Conservation (phyloP, 37 sponge, comb jelly and placozoan species). For the Tethya wilhelma region DNA sequence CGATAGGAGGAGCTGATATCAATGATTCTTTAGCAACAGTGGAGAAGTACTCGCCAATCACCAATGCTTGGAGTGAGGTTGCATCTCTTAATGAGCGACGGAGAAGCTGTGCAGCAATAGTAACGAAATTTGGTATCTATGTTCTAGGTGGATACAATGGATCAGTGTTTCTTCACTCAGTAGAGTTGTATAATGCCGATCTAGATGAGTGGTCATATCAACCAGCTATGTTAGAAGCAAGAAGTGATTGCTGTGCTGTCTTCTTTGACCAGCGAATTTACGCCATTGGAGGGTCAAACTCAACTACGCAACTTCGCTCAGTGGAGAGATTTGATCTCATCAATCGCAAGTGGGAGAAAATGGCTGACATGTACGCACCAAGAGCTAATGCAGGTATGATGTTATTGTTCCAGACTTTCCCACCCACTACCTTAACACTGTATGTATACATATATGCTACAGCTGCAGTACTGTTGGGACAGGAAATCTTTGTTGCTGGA, state of each 20-base stretch:
- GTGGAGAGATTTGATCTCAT: conserved; percentile 83
- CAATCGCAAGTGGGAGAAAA: conserved; percentile 69
- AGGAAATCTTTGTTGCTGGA: conserved; percentile 83
- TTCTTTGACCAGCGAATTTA: conserved; percentile 71
- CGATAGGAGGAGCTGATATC: conserved; percentile 71
- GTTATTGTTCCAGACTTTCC: neutral
- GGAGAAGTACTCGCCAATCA: conserved; percentile 70
- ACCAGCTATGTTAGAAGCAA: conserved; percentile 67
- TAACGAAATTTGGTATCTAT: conserved; percentile 51
- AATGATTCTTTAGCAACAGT: conserved; percentile 39
- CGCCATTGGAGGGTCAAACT: conserved; percentile 73
- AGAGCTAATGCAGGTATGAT: conserved; percentile 69
- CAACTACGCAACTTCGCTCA: conserved; percentile 40
- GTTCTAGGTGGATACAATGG: conserved; percentile 85
- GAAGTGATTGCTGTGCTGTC: conserved; percentile 65
- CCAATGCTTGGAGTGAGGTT: conserved; percentile 60
- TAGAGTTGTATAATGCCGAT: conserved; percentile 72
- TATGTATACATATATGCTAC: conserved; percentile 1
- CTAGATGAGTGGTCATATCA: conserved; percentile 69
- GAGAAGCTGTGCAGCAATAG: conserved; percentile 65
- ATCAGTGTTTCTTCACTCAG: conserved; percentile 55
- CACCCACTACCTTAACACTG: too few relatives aligned
- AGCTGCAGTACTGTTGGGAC: conserved; percentile 71
- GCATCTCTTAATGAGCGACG: conserved; percentile 52
- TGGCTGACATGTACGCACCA: conserved; percentile 67